These are phyloP conservation scores for Dicrurus megarhynchus DNA, from an alignment of 2,113 vertebrate genomes.

Conservation along the genomic window DNA sequence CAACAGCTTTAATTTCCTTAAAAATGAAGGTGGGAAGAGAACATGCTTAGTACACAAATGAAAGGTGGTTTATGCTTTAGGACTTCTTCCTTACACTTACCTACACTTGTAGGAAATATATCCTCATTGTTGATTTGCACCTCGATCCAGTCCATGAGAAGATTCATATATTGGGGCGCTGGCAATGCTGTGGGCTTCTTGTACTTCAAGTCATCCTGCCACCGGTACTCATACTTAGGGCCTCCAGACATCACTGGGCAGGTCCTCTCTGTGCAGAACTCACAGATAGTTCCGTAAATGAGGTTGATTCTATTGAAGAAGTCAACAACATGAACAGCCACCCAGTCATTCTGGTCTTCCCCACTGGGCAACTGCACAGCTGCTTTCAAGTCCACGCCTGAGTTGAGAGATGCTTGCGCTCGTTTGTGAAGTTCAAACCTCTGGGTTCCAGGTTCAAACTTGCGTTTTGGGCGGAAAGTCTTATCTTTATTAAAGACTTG, in stretches of 20 bases:
- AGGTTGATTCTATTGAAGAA: constrained; percentile 89
- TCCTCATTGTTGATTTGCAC: constrained; percentile 86
- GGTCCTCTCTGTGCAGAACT: constrained; percentile 84
- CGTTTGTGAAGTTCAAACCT: constrained; percentile 86
- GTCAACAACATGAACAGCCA: constrained; percentile 86
- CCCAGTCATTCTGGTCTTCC: constrained; percentile 86
- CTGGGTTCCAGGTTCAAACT: constrained; percentile 85
- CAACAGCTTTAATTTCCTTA: neutral
- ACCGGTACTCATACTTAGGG: constrained; percentile 84
- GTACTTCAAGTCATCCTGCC: constrained; percentile 85
- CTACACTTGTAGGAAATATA: constrained; percentile 84
- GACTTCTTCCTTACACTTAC: constrained; percentile 64
- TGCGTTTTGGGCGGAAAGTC: constrained; percentile 85
- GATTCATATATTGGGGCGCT: constrained; percentile 85
- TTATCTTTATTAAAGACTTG: constrained; percentile 89
- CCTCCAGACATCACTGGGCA: constrained; percentile 88
- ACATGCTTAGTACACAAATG: neutral
- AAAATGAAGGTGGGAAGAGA: neutral
- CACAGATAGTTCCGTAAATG: constrained; percentile 86
- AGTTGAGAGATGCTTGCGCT: constrained; percentile 81
- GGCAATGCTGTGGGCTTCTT: constrained; percentile 85
- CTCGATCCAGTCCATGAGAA: constrained; percentile 89
- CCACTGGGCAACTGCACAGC: constrained; percentile 80
- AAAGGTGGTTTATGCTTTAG: neutral
- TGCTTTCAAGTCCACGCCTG: constrained; percentile 78